A percentile compares a stretch with the other conserved stretches of the same genome.
Conservation (phyloP, 2,888 invertebrate genomes). For the Himalopsyche kuldschensis region DNA sequence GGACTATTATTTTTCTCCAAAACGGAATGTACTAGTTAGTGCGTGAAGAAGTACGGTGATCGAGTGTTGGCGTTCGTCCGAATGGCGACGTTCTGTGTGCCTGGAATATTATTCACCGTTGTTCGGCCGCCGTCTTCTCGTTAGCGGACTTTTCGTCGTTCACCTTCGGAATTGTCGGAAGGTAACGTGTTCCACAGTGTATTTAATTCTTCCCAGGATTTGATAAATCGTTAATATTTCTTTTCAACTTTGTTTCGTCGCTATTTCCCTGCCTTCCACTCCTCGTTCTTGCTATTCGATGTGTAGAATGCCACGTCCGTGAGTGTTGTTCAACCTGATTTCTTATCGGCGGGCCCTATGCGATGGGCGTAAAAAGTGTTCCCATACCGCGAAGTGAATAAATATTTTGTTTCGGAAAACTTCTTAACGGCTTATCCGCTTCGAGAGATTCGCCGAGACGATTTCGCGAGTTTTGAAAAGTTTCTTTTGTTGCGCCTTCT, state of each 20-base stretch:
- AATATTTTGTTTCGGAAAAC: neutral
- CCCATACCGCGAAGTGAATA: neutral
- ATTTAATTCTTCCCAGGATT: neutral
- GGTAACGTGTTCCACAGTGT: slow-evolving; percentile 13
- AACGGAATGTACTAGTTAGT: slow-evolving; percentile 15
- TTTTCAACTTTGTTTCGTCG: slow-evolving; percentile 16
- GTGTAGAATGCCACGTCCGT: slow-evolving; percentile 18
- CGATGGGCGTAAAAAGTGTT: slow-evolving; percentile 14
- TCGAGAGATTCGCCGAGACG: neutral
- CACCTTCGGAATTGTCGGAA: slow-evolving; percentile 11
- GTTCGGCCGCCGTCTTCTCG: slow-evolving; percentile 27
- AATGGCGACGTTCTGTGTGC: slow-evolving; percentile 33
- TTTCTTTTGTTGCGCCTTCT: neutral
- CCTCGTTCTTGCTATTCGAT: neutral
- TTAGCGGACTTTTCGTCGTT: slow-evolving; percentile 15
- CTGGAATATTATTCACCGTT: slow-evolving; percentile 32
- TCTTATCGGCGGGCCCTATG: slow-evolving; percentile 17
- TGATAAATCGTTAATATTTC: neutral
- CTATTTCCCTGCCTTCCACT: neutral
- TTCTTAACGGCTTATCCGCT: neutral
- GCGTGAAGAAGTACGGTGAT: slow-evolving; percentile 15
- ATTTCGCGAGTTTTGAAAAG: neutral
- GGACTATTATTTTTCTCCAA: slow-evolving; percentile 9
- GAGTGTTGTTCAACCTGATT: slow-evolving; percentile 14
- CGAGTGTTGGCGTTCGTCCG: slow-evolving; percentile 10